A percentile compares a stretch with the other conserved stretches of the same genome.
These are phyloP conservation scores for Fragum whitleyi DNA, from an alignment of 2,888 invertebrate genomes.

Conservation along the genomic window DNA sequence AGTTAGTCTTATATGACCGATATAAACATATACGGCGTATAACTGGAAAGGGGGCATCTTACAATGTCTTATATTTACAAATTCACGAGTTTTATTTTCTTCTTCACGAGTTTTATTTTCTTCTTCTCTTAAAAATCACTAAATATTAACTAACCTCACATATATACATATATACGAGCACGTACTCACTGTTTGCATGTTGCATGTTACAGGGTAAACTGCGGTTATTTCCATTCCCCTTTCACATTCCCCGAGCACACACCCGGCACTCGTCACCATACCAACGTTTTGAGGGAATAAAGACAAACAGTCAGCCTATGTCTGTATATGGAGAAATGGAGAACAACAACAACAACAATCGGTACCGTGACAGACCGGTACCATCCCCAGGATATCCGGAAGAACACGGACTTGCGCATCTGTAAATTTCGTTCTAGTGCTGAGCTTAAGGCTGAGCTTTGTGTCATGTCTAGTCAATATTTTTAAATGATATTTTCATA, in stretches of 20 bases:
- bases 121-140: too few species aligned
- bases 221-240: slow-evolving; percentile 61
- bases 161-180: not conserved
- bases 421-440: slow-evolving; percentile 22
- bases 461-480: too few species aligned
- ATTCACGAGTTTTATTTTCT: too few species aligned
- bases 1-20: too few species aligned
- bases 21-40: too few species aligned
- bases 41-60: too few species aligned
- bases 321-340: slow-evolving; percentile 46
- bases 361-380: slow-evolving; percentile 52
- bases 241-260: slow-evolving; percentile 72
- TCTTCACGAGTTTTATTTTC: too few species aligned
- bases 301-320: slow-evolving; percentile 44
- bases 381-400: slow-evolving; percentile 45
- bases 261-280: slow-evolving; percentile 49
- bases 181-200: slow-evolving; percentile 17
- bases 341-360: slow-evolving; percentile 26
- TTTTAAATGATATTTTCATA: too few species aligned
- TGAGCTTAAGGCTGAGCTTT: too few species aligned
- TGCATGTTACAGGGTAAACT: slow-evolving; percentile 59
- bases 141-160: not conserved
- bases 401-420: slow-evolving; percentile 54
- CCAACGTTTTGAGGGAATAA: slow-evolving; percentile 64
- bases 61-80: too few species aligned